Evolutionary conservation across 1,140 invertebrate species (phyloP), one percentile per base, ranked within the genome.

Genomic region (Lucilia sericata): DNA sequence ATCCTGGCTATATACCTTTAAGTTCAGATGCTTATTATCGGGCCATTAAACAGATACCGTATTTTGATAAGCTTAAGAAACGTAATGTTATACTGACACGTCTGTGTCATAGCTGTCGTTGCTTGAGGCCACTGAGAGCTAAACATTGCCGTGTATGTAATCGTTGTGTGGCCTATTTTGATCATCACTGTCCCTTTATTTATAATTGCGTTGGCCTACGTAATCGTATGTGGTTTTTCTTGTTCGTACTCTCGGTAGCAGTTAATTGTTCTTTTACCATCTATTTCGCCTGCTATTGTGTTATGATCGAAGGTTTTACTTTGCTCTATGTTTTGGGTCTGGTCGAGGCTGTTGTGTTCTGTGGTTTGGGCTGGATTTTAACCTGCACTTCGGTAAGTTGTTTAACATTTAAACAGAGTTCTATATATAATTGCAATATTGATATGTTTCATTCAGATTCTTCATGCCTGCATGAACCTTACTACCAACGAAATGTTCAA

Each of bases 401-500:
- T 42, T 49, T 7, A 51, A 76, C 65, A 75, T 42, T 36, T 74
- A 7, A 21, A 14, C 42, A 13, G 25, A 4, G 0, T 19, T 65
- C 2, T 42, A 51, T 14, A 17, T 60, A n/a, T 80, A n/a, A 70
- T 84, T 12, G 74, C n/a, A n/a, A n/a, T 65, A 30, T 30, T 30
- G 25, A n/a, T n/a, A n/a, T 3, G 25, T 55, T 85, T 55, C 83
- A 75, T 93, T 93, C 90, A 97, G 96, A 94, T 97, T 49, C 91
- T 97, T 10, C 96, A 97, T 89, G 96, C 96, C 2, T 96, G 96
- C 86, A 96, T 96, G 94, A 98, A 98, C 92, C 91, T 98, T 17
- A 98, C 97, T 10, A 98, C 97, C 19, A 98, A 98, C 89, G 97
- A 98, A 91, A 96, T 97, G 95, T 96, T 98, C 87, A 98, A 98